Percentiles rank a stretch among this genome's conserved stretches.
Conservation (phyloP, 1,140 invertebrate genomes). For the Musca vetustissima region DNA sequence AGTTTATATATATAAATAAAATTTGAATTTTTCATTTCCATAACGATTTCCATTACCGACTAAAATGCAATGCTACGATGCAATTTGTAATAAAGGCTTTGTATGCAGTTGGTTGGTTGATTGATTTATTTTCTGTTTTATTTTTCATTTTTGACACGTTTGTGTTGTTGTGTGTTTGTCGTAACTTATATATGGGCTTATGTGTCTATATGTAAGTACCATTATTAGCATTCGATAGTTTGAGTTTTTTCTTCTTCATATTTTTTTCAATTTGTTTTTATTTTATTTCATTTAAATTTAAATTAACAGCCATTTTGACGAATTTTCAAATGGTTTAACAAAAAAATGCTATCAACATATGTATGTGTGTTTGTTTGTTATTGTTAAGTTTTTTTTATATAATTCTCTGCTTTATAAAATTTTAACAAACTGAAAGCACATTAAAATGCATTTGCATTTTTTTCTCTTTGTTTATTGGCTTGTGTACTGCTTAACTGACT, state of each 20-base stretch:
- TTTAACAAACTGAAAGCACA: too few species aligned
- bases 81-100: too few species aligned
- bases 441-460: too few species aligned
- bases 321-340: slow-evolving; percentile 46
- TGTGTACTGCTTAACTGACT: too few species aligned
- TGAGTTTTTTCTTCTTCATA: neutral
- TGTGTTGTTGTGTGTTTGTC: neutral
- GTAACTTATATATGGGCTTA: neutral
- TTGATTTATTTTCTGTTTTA: neutral
- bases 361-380: too few species aligned
- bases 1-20: too few species aligned
- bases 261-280: slow-evolving; percentile 3
- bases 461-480: too few species aligned
- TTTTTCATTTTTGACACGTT: neutral
- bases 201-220: neutral
- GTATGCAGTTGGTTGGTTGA: neutral
- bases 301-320: slow-evolving; percentile 57
- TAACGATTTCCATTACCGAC: too few species aligned
- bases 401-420: too few species aligned
- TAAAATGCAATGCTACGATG: too few species aligned
- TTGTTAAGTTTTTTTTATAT: too few species aligned
- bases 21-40: too few species aligned
- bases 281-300: slow-evolving; percentile 27
- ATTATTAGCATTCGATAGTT: neutral
- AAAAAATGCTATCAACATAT: neutral